Evolutionary conservation across 2,797 vertebrate species (phyloP).

Genomic region (Crypturellus tataupa): DNA sequence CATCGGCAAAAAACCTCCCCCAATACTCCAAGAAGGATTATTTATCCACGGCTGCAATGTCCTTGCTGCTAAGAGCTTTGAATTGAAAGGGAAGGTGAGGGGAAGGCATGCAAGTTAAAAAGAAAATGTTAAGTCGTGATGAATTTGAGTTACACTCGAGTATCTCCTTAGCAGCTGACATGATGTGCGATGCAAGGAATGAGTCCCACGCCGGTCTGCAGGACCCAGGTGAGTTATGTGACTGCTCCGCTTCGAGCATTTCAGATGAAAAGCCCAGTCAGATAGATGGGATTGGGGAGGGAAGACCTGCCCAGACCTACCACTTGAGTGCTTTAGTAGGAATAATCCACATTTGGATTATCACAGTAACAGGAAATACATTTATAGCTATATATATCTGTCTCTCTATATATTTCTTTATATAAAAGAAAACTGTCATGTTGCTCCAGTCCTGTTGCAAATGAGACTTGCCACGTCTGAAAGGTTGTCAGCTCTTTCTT

Average conservation of each 20-base stretch:
- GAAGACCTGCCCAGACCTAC: background rate
- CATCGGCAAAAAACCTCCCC: background rate
- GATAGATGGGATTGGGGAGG: slow-evolving; percentile 41
- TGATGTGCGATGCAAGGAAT: background rate
- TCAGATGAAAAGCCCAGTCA: slow-evolving; percentile 38
- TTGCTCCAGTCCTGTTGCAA: slow-evolving; percentile 11
- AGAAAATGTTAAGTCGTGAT: background rate
- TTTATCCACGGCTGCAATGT: background rate
- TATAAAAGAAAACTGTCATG: slow-evolving; percentile 10
- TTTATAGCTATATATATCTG: background rate
- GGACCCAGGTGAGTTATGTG: background rate
- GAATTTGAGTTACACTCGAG: background rate
- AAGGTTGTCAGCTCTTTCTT: slow-evolving; percentile 3
- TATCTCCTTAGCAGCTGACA: background rate
- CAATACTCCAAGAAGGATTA: background rate
- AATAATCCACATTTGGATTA: slow-evolving; percentile 60
- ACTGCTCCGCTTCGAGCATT: slow-evolving; percentile 40
- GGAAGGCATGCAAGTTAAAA: background rate
- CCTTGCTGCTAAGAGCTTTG: background rate
- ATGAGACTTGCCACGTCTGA: background rate
- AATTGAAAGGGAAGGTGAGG: background rate
- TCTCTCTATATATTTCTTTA: slow-evolving; percentile 11
- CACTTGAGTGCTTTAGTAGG: background rate
- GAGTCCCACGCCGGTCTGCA: background rate
- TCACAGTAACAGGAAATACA: slow-evolving; percentile 19